Conservation (phyloP, 2,888 invertebrate genomes). For the Pardosa pseudoannulata region DNA sequence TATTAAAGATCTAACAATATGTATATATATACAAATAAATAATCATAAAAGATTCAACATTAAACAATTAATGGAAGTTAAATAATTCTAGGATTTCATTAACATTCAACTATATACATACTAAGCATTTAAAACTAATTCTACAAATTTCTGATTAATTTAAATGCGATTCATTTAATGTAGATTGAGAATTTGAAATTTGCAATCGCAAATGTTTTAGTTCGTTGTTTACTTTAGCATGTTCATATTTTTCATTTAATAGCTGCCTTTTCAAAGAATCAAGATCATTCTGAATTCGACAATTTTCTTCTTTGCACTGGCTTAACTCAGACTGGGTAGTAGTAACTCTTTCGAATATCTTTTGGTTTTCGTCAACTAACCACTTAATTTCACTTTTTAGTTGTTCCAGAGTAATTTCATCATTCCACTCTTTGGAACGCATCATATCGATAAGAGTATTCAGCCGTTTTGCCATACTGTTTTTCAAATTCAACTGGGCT, state of each 20-base stretch:
- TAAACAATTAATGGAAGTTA: too few relatives aligned
- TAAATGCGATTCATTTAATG: background rate
- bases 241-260: conserved; percentile 43
- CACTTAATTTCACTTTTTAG: conserved; percentile 42
- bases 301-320: conserved; percentile 48
- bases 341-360: conserved; percentile 29
- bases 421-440: conserved; percentile 42
- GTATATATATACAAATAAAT: too few relatives aligned
- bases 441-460: conserved; percentile 39
- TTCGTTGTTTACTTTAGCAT: conserved; percentile 53
- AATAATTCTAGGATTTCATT: too few relatives aligned
- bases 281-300: conserved; percentile 38
- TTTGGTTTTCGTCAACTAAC: conserved; percentile 43
- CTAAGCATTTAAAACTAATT: too few relatives aligned
- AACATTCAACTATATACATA: too few relatives aligned
- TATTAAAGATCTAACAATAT: too few relatives aligned
- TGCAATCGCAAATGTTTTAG: conserved; percentile 46
- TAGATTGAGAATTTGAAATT: conserved; percentile 27
- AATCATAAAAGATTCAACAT: too few relatives aligned
- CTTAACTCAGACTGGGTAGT: conserved; percentile 33
- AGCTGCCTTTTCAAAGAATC: conserved; percentile 36
- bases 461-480: conserved; percentile 19
- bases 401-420: conserved; percentile 44
- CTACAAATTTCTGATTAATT: too few relatives aligned
- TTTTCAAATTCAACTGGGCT: conserved; percentile 32